phyloP scores from a whole-genome alignment of 2,113 vertebrate genomes.

The Pedionomus torquatus region DNA sequence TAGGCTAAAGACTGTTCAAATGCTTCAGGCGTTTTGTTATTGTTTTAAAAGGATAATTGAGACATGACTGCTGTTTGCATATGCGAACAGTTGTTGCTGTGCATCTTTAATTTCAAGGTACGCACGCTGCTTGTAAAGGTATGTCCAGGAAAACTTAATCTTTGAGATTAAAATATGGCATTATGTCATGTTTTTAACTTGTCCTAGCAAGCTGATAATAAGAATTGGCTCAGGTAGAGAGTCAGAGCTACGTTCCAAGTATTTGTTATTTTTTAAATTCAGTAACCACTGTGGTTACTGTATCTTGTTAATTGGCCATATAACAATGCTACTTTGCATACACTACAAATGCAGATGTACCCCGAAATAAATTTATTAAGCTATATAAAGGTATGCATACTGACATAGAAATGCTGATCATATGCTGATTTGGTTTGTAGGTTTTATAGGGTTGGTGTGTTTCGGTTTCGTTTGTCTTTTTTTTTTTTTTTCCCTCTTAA shows the following conservation, averaged over 20 bases:
- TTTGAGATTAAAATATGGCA: background rate
- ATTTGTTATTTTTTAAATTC: background rate
- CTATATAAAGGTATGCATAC: background rate
- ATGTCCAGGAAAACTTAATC: background rate
- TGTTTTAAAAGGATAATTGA: background rate
- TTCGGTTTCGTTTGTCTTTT: accelerated
- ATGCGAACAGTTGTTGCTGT: background rate
- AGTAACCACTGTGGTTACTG: background rate
- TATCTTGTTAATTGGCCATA: background rate
- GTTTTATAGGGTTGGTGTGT: background rate
- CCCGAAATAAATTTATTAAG: background rate
- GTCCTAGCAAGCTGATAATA: background rate
- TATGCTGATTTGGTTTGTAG: background rate
- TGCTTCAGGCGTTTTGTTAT: background rate
- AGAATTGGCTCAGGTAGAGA: background rate
- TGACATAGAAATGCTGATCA: background rate
- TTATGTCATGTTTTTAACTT: background rate
- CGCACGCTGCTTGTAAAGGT: background rate
- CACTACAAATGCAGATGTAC: background rate
- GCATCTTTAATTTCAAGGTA: background rate
- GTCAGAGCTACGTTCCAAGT: background rate
- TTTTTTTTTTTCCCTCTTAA: background rate
- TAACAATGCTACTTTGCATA: background rate
- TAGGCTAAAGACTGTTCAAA: background rate
- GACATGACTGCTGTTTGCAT: background rate